Percentiles rank a stretch among this genome's conserved stretches.
Evolutionary conservation across 2,113 vertebrate genomes (phyloP).

Genomic region (Myocastor coypus): DNA sequence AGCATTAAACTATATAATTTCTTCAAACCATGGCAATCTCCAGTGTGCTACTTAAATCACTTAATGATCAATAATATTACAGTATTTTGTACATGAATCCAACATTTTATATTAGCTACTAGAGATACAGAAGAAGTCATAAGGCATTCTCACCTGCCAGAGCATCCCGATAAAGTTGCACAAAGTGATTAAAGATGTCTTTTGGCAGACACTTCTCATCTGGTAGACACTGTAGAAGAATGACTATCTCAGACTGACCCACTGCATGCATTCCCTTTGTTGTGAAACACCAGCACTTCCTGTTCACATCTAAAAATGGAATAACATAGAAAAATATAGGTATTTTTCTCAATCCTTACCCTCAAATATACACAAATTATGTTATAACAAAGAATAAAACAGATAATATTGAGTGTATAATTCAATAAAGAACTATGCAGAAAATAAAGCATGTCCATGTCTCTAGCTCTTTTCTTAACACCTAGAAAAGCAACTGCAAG

Average conservation of each 20-base stretch:
- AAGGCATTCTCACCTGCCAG: constrained; percentile 89
- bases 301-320: constrained; percentile 93
- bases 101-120: not conserved
- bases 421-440: constrained; percentile 53
- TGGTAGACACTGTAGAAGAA: constrained; percentile 98
- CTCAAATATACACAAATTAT: constrained; percentile 32
- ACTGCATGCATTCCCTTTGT: constrained; percentile 99
- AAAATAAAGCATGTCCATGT: constrained; percentile 46
- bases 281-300: constrained; percentile 98
- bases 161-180: constrained; percentile 98
- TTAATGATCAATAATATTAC: constrained; percentile 4
- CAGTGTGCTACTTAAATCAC: constrained; percentile 36
- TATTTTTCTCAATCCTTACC: constrained; percentile 30
- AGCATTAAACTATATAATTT: constrained; percentile 53
- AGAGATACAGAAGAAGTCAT: constrained; percentile 52
- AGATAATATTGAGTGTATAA: constrained; percentile 1
- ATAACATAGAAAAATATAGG: constrained; percentile 59
- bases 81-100: constrained; percentile 15
- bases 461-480: constrained; percentile 22
- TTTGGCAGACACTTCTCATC: constrained; percentile 98
- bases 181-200: constrained; percentile 97
- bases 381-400: constrained; percentile 48
- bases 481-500: constrained; percentile 52
- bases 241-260: constrained; percentile 96
- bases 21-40: not conserved